Evolutionary conservation across 2,888 invertebrate species (phyloP), one percentile per base, ranked within the genome.

Genomic region (Melieria picta): DNA sequence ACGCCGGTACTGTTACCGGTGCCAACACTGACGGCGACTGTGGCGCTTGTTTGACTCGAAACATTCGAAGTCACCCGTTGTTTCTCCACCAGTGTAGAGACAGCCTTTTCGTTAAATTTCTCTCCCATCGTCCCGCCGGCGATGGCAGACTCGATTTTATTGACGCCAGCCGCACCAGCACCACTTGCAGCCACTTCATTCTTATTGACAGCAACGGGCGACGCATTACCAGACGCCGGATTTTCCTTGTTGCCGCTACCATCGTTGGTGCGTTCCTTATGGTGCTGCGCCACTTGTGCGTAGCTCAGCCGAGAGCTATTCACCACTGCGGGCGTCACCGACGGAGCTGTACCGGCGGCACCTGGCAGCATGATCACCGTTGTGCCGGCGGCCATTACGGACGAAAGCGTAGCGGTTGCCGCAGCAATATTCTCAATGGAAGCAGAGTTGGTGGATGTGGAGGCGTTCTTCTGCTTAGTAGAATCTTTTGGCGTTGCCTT

Each of bases 211-310:
- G 74, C 67, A 71, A 73, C 68, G 9, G 75, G 73, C 5, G 75
- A 63, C 7, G 76, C 77, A 66, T 71, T 75, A 52, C 74, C 76
- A 10, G 67, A 67, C 7, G 50, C 50, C 3, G 60, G 9, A 11
- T 13, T 61, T 46, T 69, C 70, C 16, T 64, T 56, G 13, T 79
- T 82, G 65, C 78, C 82, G 70, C 63, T 69, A n/a, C 70, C 65
- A 55, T 60, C 68, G 50, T 71, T 69, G 11, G 79, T 71, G 69
- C 85, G 84, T 76, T 90, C 89, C 79, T 90, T 90, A 78, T 90
- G 89, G 82, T 90, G 90, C 82, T 91, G 91, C 55, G 91, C 91
- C 73, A 91, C 91, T 85, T 91, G 91, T 74, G 91, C 91, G 84
- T 91, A 91, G 83, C 91, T 91, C 83, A 91, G 87, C 65, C 85